These are phyloP conservation scores for Anthophora plumipes DNA, from an alignment of 2,888 invertebrate genomes.

Conservation along the genomic window DNA sequence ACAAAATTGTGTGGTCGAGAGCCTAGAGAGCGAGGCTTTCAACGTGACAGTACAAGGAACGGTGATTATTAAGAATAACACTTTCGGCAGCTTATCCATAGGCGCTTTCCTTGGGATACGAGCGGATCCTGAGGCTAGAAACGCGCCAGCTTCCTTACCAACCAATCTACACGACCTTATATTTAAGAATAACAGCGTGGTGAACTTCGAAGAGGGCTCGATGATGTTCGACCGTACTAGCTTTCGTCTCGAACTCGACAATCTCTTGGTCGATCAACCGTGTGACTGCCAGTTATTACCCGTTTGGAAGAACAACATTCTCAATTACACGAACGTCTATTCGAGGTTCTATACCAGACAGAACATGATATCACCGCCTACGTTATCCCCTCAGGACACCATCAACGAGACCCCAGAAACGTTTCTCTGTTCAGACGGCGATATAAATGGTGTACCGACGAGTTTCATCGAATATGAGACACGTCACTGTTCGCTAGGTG, in stretches of 20 bases:
- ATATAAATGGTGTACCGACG: conserved; percentile 54
- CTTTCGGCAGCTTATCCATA: conserved; percentile 86
- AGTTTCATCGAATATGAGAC: conserved; percentile 79
- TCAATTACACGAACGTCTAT: conserved; percentile 81
- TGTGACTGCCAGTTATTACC: conserved; percentile 87
- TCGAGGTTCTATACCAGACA: conserved; percentile 74
- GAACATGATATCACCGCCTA: conserved; percentile 60
- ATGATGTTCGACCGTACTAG: conserved; percentile 87
- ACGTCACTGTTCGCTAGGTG: conserved; percentile 76
- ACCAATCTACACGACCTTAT: conserved; percentile 85
- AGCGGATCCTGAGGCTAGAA: conserved; percentile 84
- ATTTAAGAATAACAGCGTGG: conserved; percentile 89
- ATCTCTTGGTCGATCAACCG: conserved; percentile 86
- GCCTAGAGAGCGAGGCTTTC: conserved; percentile 89
- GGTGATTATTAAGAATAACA: conserved; percentile 89
- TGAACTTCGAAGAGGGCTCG: conserved; percentile 86
- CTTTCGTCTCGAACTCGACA: conserved; percentile 86
- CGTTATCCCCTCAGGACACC: conserved; percentile 69
- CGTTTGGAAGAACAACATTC: conserved; percentile 79
- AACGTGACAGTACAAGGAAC: conserved; percentile 87
- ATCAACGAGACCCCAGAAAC: conserved; percentile 78
- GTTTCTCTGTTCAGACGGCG: conserved; percentile 77
- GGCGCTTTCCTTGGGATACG: conserved; percentile 88
- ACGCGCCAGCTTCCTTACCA: conserved; percentile 83
- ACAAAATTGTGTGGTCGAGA: conserved; percentile 87